Percentiles rank a stretch among this genome's conserved stretches.
These are phyloP conservation scores for Lonchura striata DNA, from an alignment of 2,113 vertebrate genomes.

Conservation along the genomic window DNA sequence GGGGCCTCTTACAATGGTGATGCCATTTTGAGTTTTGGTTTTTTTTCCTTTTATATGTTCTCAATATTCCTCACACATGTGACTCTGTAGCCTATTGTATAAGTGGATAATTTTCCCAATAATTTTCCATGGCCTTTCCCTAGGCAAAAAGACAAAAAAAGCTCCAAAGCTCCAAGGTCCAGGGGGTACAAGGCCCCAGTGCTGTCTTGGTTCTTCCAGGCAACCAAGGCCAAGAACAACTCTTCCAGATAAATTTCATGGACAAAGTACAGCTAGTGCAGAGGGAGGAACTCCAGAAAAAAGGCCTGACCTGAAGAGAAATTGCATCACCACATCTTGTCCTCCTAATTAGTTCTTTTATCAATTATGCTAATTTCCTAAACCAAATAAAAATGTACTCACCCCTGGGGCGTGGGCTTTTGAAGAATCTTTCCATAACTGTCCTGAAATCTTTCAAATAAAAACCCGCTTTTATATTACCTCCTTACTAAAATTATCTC, in stretches of 20 bases:
- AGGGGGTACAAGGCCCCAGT: not conserved
- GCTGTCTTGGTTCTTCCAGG: not conserved
- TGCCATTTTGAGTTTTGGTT: not conserved
- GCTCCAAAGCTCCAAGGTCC: not conserved
- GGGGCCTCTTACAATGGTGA: not conserved
- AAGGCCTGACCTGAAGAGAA: not conserved
- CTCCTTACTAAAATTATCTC: not conserved
- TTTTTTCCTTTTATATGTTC: not conserved
- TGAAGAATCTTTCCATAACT: not conserved
- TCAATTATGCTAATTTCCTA: not conserved
- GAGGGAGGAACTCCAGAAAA: not conserved
- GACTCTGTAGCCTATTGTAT: not conserved
- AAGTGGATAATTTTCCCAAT: not conserved
- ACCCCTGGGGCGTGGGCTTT: rapidly evolving
- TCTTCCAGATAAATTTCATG: not conserved
- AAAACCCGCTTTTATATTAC: not conserved
- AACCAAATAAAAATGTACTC: not conserved
- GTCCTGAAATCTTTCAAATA: not conserved
- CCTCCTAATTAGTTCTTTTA: not conserved
- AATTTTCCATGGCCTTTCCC: not conserved
- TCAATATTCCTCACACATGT: not conserved
- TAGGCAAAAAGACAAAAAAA: not conserved
- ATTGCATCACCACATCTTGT: not conserved
- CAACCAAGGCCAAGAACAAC: not conserved
- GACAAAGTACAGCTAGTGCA: not conserved